These are phyloP conservation scores for Steinernema scapterisci DNA, from an alignment of 2,888 invertebrate species.

Conservation along the genomic window DNA sequence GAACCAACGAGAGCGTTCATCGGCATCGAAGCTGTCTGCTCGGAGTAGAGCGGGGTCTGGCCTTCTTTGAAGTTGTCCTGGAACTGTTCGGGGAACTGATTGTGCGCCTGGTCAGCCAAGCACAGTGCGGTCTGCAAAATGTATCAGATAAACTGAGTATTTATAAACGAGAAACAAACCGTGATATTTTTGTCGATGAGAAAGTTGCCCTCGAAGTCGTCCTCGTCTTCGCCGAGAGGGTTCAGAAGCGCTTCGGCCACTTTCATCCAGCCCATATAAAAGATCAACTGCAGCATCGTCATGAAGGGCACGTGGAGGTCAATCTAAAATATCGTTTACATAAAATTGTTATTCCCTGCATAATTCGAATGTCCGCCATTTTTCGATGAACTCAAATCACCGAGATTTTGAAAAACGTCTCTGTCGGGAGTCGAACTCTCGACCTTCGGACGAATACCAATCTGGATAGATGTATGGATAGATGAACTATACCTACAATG, in stretches of 20 bases:
- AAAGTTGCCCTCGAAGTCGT: slow-evolving; percentile 55
- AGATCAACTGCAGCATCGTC: slow-evolving; percentile 60
- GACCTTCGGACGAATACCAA: too few relatives aligned
- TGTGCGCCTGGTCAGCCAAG: slow-evolving; percentile 24
- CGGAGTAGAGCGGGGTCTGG: slow-evolving; percentile 39
- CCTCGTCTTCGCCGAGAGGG: slow-evolving; percentile 62
- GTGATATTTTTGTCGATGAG: slow-evolving; percentile 43
- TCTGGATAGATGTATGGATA: too few relatives aligned
- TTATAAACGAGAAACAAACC: slow-evolving; percentile 8
- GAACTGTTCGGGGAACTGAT: slow-evolving; percentile 37
- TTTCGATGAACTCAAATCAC: too few relatives aligned
- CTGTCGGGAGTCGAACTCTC: too few relatives aligned
- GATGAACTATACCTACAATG: too few relatives aligned
- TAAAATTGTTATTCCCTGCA: too few relatives aligned
- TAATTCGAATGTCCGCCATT: too few relatives aligned
- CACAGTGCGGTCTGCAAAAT: slow-evolving; percentile 15
- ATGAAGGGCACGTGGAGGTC: slow-evolving; percentile 59
- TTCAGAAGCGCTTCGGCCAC: slow-evolving; percentile 62
- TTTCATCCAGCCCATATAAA: slow-evolving; percentile 64
- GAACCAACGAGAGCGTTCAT: slow-evolving; percentile 41
- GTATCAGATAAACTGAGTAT: too few relatives aligned
- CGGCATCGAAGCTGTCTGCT: slow-evolving; percentile 40
- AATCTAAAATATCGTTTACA: slow-evolving; percentile 44
- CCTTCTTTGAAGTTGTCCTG: slow-evolving; percentile 38
- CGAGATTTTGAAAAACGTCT: too few relatives aligned